Base-by-base conservation (phyloP, 2,113 vertebrate species). In the Ranitomeya variabilis region DNA sequence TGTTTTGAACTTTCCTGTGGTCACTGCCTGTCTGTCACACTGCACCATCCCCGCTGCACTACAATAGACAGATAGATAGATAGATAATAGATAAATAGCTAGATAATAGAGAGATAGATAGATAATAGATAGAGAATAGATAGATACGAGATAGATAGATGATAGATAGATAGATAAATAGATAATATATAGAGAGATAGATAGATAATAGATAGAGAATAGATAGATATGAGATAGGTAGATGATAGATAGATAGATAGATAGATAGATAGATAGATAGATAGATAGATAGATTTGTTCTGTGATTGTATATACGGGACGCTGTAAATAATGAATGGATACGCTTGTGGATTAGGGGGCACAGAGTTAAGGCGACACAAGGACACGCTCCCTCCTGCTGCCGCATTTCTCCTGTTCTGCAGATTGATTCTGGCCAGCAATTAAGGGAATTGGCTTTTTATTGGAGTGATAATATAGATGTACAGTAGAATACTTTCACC, bases 401-500 rank as follows among this genome's bases (percentile, higher is more conserved):
- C 13, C 15, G 74, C 73, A 67, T 15, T 74, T 87, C 93, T 91
- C 92, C 90, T 89, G 91, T 93, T 94, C 92, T 92, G 91, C 90
- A 94, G 94, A 96, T 94, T 92, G 95, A 95, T 93, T 95, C 94
- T 90, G 92, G 93, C 92, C 93, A 94, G 95, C 93, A 95, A 96
- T 95, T 95, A 95, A 93, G 92, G 90, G 95, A 96, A 96, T 93
- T 95, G 94, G 90, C 91, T 92, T 95, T 95, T 94, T 93, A 95
- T 94, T 92, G 92, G 92, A 94, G 93, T 90, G 89, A 91, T 93
- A 94, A 95, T 94, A 94, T 95, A 95, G 93, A 95, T 92, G 93
- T 91, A 91, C 83, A 91, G 90, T 90, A 92, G 90, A 90, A 93
- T 95, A 93, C 92, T 93, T 92, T 94, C 95, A 95, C 94, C 95